Evolutionary conservation across 2,888 invertebrate genomes (phyloP).

Genomic region (Pterostichus niger): DNA sequence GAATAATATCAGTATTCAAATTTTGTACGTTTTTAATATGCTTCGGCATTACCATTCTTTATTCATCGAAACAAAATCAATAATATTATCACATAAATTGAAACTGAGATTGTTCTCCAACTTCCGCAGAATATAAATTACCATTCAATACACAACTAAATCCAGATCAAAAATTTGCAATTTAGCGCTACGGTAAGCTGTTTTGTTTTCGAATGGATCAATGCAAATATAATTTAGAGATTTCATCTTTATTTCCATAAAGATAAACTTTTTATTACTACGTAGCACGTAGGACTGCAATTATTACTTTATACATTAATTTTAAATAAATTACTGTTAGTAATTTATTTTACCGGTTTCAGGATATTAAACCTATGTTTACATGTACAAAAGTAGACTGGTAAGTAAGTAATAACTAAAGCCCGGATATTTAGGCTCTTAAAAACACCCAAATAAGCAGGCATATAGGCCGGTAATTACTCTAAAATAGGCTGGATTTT

Average conservation of each 20-base stretch:
- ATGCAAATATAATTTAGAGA: constrained; percentile 35
- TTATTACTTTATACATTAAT: too few relatives aligned
- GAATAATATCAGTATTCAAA: constrained; percentile 35
- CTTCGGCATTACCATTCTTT: not conserved
- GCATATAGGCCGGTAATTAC: too few relatives aligned
- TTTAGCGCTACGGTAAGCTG: constrained; percentile 45
- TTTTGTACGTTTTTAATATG: constrained; percentile 16
- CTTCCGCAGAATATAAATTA: constrained; percentile 44
- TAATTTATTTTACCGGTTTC: too few relatives aligned
- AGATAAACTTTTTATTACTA: constrained; percentile 6
- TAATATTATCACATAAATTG: constrained; percentile 60
- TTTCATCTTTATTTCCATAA: constrained; percentile 6
- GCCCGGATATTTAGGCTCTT: too few relatives aligned
- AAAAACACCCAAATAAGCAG: too few relatives aligned
- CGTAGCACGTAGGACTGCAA: too few relatives aligned
- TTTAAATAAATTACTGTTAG: too few relatives aligned
- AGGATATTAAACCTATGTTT: too few relatives aligned
- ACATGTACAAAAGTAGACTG: too few relatives aligned
- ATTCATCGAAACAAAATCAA: constrained; percentile 54
- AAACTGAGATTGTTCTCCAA: constrained; percentile 21
- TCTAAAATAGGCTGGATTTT: too few relatives aligned
- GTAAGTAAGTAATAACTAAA: too few relatives aligned
- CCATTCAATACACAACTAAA: constrained; percentile 31
- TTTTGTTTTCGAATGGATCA: constrained; percentile 33
- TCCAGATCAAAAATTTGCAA: constrained; percentile 57